These are phyloP conservation scores for Ceramica pisi DNA, from an alignment of 2,888 invertebrate species.

Conservation along the genomic window DNA sequence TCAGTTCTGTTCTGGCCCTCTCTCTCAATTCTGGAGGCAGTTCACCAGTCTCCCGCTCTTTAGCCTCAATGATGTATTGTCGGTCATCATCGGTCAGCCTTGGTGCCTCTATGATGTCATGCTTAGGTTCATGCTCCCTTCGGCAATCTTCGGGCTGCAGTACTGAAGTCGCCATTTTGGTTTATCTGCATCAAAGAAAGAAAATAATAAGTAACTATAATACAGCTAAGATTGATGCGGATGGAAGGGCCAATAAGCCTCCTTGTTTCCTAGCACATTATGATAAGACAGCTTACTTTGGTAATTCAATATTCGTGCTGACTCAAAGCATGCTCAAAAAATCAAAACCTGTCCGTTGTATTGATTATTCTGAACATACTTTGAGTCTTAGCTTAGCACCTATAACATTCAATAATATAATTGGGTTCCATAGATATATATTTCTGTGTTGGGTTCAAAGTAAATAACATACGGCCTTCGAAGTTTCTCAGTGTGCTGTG, in stretches of 20 bases:
- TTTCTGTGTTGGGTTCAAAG: constrained; percentile 7
- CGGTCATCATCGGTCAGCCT: constrained; percentile 85
- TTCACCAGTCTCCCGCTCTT: constrained; percentile 85
- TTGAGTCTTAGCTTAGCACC: neutral
- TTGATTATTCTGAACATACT: too few species aligned
- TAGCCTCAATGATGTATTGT: constrained; percentile 77
- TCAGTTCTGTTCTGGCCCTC: constrained; percentile 93
- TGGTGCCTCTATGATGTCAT: constrained; percentile 76
- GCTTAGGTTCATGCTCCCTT: constrained; percentile 81
- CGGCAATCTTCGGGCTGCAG: constrained; percentile 85
- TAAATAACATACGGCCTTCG: constrained; percentile 47
- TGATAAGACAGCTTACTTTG: too few species aligned
- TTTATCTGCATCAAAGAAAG: constrained; percentile 65
- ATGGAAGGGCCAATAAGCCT: neutral
- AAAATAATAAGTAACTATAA: neutral
- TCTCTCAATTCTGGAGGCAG: constrained; percentile 91
- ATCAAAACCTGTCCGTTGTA: too few species aligned
- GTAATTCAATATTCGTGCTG: constrained; percentile 15
- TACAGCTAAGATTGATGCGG: neutral
- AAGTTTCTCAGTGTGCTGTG: constrained; percentile 40
- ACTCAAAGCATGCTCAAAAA: neutral
- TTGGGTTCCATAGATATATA: too few species aligned
- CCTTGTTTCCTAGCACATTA: neutral
- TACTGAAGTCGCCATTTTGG: constrained; percentile 87
- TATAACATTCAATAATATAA: constrained; percentile 12